These are phyloP conservation scores for Leucophenga maculata DNA, from an alignment of 2,888 invertebrate genomes.

Conservation along the genomic window DNA sequence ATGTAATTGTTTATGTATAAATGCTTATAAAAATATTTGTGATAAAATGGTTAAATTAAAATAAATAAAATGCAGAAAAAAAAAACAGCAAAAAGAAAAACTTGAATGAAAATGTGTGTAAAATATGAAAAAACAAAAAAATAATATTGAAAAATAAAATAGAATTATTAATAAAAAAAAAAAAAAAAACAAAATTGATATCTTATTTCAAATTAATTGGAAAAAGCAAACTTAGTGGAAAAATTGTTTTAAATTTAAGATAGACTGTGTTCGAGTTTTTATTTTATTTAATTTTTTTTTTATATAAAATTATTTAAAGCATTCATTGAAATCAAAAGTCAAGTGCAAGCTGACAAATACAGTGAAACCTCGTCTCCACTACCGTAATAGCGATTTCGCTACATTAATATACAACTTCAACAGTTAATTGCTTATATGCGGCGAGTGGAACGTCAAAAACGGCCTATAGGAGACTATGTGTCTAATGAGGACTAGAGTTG, in stretches of 20 bases:
- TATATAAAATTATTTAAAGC: no score
- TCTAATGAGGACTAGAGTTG: no score
- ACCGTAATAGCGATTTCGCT: no score
- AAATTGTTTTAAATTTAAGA: neutral
- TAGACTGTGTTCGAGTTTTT: neutral
- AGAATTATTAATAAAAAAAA: neutral
- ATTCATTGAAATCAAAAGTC: no score
- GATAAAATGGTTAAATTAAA: slow-evolving; percentile 61
- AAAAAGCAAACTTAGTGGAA: neutral
- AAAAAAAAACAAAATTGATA: no score
- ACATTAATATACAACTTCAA: no score
- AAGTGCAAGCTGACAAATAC: no score
- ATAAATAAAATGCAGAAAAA: slow-evolving; percentile 54
- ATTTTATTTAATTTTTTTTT: no score
- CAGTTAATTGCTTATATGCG: no score
- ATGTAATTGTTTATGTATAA: slow-evolving; percentile 64
- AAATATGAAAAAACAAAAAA: slow-evolving; percentile 18
- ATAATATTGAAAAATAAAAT: slow-evolving; percentile 2
- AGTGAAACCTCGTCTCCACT: no score
- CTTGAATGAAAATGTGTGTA: slow-evolving; percentile 6
- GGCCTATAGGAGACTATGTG: no score
- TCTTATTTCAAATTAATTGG: neutral
- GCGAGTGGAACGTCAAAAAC: no score
- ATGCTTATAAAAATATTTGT: slow-evolving; percentile 64
- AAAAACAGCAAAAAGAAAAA: neutral